phyloP scores from a whole-genome alignment of 2,888 invertebrate genomes.

The Holacanthella duospinosa region DNA sequence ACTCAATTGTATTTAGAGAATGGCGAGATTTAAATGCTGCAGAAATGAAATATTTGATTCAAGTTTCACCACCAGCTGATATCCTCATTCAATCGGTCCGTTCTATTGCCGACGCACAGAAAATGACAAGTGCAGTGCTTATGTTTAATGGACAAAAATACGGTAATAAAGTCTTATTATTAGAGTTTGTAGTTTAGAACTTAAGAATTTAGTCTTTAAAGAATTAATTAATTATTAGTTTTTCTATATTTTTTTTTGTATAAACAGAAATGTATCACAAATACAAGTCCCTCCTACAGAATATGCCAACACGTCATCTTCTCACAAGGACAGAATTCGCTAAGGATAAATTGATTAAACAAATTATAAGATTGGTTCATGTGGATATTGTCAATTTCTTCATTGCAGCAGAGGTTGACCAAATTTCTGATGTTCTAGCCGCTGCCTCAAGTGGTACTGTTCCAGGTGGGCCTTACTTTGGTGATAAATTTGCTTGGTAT shows the following conservation, averaged over 20 bases:
- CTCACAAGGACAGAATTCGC: conserved; percentile 49
- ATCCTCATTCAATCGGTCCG: conserved; percentile 71
- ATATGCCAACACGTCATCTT: conserved; percentile 80
- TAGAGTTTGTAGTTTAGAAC: no score
- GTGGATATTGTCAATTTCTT: conserved; percentile 84
- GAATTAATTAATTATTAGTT: neutral
- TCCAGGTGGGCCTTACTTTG: conserved; percentile 51
- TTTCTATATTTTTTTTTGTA: no score
- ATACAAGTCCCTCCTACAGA: conserved; percentile 77
- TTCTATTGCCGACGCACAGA: conserved; percentile 67
- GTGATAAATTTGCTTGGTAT: conserved; percentile 78
- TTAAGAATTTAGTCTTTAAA: no score
- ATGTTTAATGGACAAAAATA: conserved; percentile 72
- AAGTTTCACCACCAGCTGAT: conserved; percentile 75
- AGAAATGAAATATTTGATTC: conserved; percentile 64
- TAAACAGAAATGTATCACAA: conserved; percentile 78
- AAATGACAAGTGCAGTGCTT: conserved; percentile 83
- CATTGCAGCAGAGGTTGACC: conserved; percentile 51
- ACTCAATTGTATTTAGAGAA: no score
- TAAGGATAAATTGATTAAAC: conserved; percentile 49
- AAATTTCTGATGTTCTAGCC: conserved; percentile 27
- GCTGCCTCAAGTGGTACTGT: conserved; percentile 26
- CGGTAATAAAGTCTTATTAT: conserved; percentile 53
- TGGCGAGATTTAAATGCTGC: conserved; percentile 64
- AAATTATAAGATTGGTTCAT: conserved; percentile 61